phyloP scores from a whole-genome alignment of 2,113 vertebrate species.

The Hyla sarda region DNA sequence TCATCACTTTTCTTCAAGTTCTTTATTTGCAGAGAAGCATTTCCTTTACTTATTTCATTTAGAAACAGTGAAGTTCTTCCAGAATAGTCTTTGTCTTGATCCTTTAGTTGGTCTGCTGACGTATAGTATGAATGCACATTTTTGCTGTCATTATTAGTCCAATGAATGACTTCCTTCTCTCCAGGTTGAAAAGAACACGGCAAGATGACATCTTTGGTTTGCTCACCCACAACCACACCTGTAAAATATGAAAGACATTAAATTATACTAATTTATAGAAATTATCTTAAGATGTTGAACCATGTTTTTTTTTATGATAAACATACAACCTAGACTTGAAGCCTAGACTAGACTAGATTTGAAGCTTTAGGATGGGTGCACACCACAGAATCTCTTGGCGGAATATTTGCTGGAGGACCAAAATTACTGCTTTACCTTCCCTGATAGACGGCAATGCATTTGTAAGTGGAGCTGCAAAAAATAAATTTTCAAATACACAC shows the following conservation, averaged over 20 bases:
- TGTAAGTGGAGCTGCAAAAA: too few relatives aligned
- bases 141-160: constrained; percentile 60
- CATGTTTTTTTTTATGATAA: too few relatives aligned
- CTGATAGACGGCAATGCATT: too few relatives aligned
- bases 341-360: too few relatives aligned
- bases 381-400: too few relatives aligned
- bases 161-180: constrained; percentile 72
- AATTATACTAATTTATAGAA: not conserved
- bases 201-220: constrained; percentile 65
- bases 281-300: not conserved
- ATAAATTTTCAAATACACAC: too few relatives aligned
- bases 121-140: constrained; percentile 71
- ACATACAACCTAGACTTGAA: too few relatives aligned
- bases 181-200: constrained; percentile 69
- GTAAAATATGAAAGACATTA: too few relatives aligned
- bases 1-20: constrained; percentile 18
- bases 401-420: too few relatives aligned
- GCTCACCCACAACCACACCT: constrained; percentile 62
- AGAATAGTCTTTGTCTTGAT: not conserved
- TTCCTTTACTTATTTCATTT: constrained; percentile 36
- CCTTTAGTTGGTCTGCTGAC: constrained; percentile 59
- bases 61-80: constrained; percentile 19
- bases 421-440: too few relatives aligned
- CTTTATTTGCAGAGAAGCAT: constrained; percentile 36
- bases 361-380: too few relatives aligned